Evolutionary conservation across 2,888 invertebrate species (phyloP), one percentile per base, ranked within the genome.

Genomic region (Hyles lineata): DNA sequence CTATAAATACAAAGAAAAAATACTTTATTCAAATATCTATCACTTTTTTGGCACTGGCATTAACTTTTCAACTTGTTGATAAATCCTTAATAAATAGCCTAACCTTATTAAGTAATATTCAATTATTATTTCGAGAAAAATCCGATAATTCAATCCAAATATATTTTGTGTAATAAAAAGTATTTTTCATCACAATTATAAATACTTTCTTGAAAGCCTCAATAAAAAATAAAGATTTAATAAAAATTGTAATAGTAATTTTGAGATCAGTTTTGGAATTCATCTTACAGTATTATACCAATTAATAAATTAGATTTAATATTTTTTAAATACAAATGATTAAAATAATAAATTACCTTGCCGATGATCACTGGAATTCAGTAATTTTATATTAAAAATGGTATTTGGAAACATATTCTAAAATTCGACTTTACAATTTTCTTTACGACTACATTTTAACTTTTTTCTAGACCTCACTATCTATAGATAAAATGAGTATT

Each of bases 181-280:
- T 6, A n/a, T 8, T 55, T 55, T 55, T 55, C 2, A 55, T 55
- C n/a, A 55, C n/a, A 55, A 43, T 43, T 43, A 43, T 43, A 43
- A 43, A 43, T 43, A 43, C 43, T 43, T 43, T 3, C 3, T 43
- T 43, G 15, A 43, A 7, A 55, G 6, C n/a, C n/a, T n/a, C n/a
- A n/a, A n/a, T n/a, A n/a, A 55, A 55, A 11, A 19, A 35, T 35
- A 35, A 35, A 21, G 11, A 25, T 43, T 35, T 15, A 21, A 23
- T 43, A 67, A 21, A 21, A 43, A 50, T 43, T 32, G 21, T n/a
- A 62, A 62, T 3, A n/a, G 21, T 35, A 67, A 17, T 67, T 63
- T 67, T 23, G 67, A 67, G 67, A 67, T 67, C 67, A 23, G 43
- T 15, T 50, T 67, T 5, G 23, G 11, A 50, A 67, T 50, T 7